These are phyloP conservation scores for Synchiropus splendidus DNA, from an alignment of 2,113 vertebrate species.

Conservation along the genomic window DNA sequence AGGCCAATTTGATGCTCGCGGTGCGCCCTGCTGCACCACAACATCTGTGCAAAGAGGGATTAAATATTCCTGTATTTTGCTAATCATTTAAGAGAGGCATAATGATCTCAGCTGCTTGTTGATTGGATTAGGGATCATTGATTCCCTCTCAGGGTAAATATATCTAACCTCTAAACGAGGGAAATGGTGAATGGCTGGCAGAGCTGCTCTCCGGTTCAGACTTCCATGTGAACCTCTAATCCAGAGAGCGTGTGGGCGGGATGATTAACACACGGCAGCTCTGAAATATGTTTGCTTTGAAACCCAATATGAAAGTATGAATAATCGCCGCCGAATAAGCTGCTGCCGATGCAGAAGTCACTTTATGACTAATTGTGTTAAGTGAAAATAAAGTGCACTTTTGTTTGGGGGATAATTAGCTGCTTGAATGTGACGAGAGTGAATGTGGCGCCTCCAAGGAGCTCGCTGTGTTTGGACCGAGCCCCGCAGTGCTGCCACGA, in stretches of 20 bases:
- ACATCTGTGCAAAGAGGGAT: constrained; percentile 61
- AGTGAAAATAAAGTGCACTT: constrained; percentile 74
- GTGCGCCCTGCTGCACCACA: constrained; percentile 54
- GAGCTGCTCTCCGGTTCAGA: constrained; percentile 55
- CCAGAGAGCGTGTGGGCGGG: constrained; percentile 68
- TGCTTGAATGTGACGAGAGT: constrained; percentile 61
- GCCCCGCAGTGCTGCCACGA: constrained; percentile 62
- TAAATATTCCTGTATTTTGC: constrained; percentile 71
- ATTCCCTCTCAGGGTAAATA: constrained; percentile 47
- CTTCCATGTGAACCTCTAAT: constrained; percentile 66
- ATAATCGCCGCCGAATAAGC: constrained; percentile 69
- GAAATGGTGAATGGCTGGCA: constrained; percentile 46
- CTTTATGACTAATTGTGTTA: constrained; percentile 75
- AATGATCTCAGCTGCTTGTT: constrained; percentile 67
- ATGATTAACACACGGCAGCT: constrained; percentile 68
- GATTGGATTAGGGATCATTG: constrained; percentile 65
- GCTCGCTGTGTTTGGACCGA: constrained; percentile 50
- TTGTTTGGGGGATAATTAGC: constrained; percentile 71
- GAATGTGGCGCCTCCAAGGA: constrained; percentile 51
- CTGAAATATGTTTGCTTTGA: constrained; percentile 69
- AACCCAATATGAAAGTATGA: constrained; percentile 69
- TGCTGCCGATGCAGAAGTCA: constrained; percentile 64
- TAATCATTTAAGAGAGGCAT: constrained; percentile 69
- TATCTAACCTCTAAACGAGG: constrained; percentile 18
- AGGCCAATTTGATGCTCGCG: constrained; percentile 63